These are phyloP conservation scores for Chironomus riparius DNA, from an alignment of 2,888 invertebrate genomes.

Conservation along the genomic window DNA sequence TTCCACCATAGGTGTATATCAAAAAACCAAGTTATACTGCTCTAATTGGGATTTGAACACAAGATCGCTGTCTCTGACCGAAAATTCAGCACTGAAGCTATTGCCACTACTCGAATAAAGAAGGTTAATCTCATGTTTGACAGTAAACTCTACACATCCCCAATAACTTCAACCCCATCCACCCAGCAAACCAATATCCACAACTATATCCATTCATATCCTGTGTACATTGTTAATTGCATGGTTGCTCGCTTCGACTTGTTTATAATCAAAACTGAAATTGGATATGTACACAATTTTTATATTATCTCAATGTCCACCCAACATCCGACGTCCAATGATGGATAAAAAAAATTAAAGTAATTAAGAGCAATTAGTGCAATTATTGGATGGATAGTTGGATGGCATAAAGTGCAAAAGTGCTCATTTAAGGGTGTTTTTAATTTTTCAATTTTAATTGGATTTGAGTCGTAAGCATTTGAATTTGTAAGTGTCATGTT, in stretches of 20 bases:
- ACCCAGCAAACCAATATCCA: no score
- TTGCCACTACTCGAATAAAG: no score
- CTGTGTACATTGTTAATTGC: slow-evolving; percentile 5
- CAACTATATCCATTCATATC: no score
- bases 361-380: slow-evolving; percentile 19
- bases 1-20: no score
- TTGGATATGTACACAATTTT: background rate
- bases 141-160: no score
- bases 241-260: slow-evolving; percentile 3
- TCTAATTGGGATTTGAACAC: no score
- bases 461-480: no score
- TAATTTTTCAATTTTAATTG: background rate
- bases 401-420: background rate
- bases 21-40: no score
- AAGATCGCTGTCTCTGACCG: no score
- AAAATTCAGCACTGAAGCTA: no score
- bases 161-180: background rate
- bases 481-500: no score
- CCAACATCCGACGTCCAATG: background rate
- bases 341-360: slow-evolving; percentile 19
- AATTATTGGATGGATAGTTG: background rate
- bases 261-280: slow-evolving; percentile 21
- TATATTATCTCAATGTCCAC: background rate
- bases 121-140: no score
- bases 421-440: background rate